phyloP scores from a whole-genome alignment of 2,797 vertebrate species.

The Galaxias olidus region DNA sequence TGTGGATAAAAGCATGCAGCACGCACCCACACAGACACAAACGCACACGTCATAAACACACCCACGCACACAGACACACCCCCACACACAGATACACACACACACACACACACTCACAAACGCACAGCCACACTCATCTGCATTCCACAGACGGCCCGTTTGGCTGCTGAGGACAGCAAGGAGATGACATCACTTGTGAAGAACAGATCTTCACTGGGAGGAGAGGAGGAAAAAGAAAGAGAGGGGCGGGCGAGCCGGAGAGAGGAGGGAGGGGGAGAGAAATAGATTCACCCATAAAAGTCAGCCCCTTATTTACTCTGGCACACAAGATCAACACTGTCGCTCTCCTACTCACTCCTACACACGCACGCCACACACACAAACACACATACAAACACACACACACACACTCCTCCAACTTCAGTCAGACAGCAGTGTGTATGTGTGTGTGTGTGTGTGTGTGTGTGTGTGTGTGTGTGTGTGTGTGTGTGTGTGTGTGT shows the following conservation, averaged over 20 bases:
- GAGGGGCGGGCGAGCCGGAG: slow-evolving; percentile 18
- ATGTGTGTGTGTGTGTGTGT: too few relatives aligned
- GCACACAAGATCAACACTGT: too few relatives aligned
- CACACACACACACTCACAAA: slow-evolving; percentile 11
- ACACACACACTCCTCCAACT: not conserved
- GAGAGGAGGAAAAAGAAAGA: slow-evolving; percentile 5
- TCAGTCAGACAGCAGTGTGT: too few relatives aligned
- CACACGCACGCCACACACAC: not conserved
- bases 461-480: not conserved
- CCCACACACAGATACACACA: slow-evolving; percentile 29
- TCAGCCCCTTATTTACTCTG: too few relatives aligned
- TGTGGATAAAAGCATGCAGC: slow-evolving; percentile 21
- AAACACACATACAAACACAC: too few relatives aligned
- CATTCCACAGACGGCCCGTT: slow-evolving; percentile 48
- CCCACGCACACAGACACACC: slow-evolving; percentile 13
- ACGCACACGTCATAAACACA: slow-evolving; percentile 1
- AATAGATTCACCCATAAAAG: too few relatives aligned
- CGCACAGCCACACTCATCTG: slow-evolving; percentile 47
- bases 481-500: slow-evolving; percentile 8
- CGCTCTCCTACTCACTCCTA: too few relatives aligned
- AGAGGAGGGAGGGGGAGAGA: too few relatives aligned
- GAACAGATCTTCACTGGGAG: slow-evolving; percentile 53
- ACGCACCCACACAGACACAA: slow-evolving; percentile 20
- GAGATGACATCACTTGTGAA: slow-evolving; percentile 62
- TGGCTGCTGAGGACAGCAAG: slow-evolving; percentile 54